Evolutionary conservation across 2,888 invertebrate genomes (phyloP).

Genomic region (Cyrtodaria siliqua): DNA sequence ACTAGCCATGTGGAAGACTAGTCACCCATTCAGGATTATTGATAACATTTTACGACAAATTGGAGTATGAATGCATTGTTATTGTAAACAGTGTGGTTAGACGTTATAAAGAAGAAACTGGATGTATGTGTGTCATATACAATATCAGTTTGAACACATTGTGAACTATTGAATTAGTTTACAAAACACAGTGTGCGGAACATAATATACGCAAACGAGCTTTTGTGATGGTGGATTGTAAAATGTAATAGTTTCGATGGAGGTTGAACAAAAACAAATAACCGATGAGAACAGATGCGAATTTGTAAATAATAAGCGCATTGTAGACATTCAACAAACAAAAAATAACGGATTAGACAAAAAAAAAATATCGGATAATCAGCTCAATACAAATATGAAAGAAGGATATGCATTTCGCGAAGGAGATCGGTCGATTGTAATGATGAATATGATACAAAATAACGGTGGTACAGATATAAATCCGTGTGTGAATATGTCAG

Average conservation of each 20-base stretch:
- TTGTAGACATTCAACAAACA: conserved; percentile 21
- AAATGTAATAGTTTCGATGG: conserved; percentile 19
- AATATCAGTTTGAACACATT: no score
- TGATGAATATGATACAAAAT: conserved; percentile 19
- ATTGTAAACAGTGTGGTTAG: not conserved
- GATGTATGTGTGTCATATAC: no score
- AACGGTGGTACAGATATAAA: conserved; percentile 22
- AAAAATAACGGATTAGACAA: conserved; percentile 10
- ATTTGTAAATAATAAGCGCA: conserved; percentile 9
- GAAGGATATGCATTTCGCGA: not conserved
- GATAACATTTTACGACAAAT: not conserved
- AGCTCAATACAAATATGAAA: conserved; percentile 14
- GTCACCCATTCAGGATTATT: conserved; percentile 3
- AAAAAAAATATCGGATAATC: conserved; percentile 20
- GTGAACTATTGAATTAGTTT: no score
- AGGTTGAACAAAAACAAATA: conserved; percentile 18
- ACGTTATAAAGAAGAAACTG: not conserved
- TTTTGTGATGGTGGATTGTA: no score
- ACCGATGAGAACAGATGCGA: conserved; percentile 24
- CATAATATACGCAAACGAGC: not conserved
- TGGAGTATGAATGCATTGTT: not conserved
- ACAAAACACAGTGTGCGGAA: no score
- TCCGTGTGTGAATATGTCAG: conserved; percentile 49
- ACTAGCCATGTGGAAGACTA: conserved; percentile 37
- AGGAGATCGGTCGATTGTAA: conserved; percentile 20